Evolutionary conservation across 2,113 vertebrate species (phyloP), one percentile per base, ranked within the genome.

Genomic region (Pseudopodoces humilis): DNA sequence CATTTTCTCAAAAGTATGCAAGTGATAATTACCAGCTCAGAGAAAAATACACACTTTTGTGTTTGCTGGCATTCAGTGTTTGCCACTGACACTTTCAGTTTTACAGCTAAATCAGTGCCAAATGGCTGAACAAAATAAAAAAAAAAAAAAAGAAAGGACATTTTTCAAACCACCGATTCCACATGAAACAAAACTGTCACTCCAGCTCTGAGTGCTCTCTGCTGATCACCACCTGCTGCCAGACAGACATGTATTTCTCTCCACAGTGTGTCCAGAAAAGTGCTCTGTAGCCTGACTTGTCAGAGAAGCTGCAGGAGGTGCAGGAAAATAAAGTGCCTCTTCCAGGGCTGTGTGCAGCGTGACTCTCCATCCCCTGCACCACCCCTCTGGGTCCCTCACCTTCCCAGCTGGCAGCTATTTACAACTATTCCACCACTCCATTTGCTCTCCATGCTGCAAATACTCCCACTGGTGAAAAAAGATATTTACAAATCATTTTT

Each of bases 301-400:
- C 83, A 90, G 35, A 89, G 46, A 93, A 90, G 52, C 88, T 88
- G 80, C 60, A 86, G 69, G 65, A 94, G 33, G 55, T 92, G 68
- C 83, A 93, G 67, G 75, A 88, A 86, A 88, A 84, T 84, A 71
- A 87, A 92, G 89, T 91, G 91, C 77, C 94, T 96, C 82, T 88
- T 83, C 56, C 88, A 83, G 46, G 76, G 52, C 82, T 74, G 25
- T 30, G 58, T 93, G 80, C 78, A 92, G 37, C 10, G 3, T 17
- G 19, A 71, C 33, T 70, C 69, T 50, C 55, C 31, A 88, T 83
- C 31, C 68, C 35, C 47, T 60, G 69, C 71, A 60, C 63, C 63
- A 33, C 20, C 13, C 10, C 35, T 58, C 59, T 2, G 5, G 15
- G 27, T 60, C 63, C 64, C 65, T 79, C 3, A 55, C 28, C 47